Evolutionary conservation across 2,113 vertebrate species (phyloP).

Genomic region (Dolichotis patagonum): DNA sequence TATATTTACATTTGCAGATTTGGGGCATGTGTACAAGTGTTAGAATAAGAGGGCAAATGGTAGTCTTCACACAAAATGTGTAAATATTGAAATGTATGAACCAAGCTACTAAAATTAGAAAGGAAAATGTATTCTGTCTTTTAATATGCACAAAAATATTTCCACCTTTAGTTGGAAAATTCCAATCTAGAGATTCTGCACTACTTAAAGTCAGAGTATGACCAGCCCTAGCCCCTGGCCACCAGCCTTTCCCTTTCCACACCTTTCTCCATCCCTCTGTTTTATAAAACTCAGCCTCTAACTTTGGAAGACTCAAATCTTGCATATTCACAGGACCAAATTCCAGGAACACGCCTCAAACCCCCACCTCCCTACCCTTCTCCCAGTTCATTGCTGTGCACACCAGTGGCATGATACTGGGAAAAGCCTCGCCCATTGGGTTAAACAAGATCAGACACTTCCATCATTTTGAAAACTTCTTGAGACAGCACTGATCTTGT

Average conservation of each 20-base stretch:
- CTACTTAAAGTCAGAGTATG: not conserved
- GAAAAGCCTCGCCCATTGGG: not conserved
- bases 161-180: not conserved
- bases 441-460: not conserved
- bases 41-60: not conserved
- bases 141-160: not conserved
- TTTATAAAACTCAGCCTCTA: not conserved
- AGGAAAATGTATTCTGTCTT: not conserved
- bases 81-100: not conserved
- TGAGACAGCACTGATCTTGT: not conserved
- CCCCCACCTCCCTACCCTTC: not conserved
- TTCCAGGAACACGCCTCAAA: not conserved
- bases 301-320: not conserved
- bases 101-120: not conserved
- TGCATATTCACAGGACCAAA: not conserved
- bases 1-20: not conserved
- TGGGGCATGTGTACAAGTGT: constrained; percentile 8
- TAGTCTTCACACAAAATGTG: not conserved
- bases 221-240: not conserved
- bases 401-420: not conserved
- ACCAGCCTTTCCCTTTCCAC: not conserved
- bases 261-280: not conserved
- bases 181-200: not conserved
- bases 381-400: not conserved
- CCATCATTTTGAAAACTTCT: not conserved